Base-by-base conservation (phyloP, 2,797 vertebrate genomes). In the Oceanodroma leucorhoa region DNA sequence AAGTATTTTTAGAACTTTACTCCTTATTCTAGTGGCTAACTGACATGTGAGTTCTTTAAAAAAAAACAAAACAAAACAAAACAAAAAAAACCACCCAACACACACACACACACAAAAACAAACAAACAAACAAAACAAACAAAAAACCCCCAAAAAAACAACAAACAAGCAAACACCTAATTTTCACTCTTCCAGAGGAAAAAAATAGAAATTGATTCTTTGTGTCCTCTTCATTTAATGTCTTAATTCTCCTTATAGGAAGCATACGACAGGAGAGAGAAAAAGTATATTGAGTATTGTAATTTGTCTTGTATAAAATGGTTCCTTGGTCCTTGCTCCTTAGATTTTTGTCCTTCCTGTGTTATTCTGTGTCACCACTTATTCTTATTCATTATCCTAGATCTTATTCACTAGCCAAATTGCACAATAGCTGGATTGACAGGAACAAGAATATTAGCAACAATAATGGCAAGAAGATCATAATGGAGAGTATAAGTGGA, bases 81-180 rank as follows among this genome's bases (percentile, higher is more conserved):
- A 10, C 14, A 17, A 34, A 24, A 10, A 8, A n/a, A n/a, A n/a
- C n/a, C 38, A 38, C 38, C 38, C 9, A 38, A 38, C 38, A 38
- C 38, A 9, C 38, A 38, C n/a, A n/a, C n/a, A n/a, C n/a, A n/a
- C n/a, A n/a, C n/a, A n/a, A n/a, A n/a, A n/a, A n/a, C n/a, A n/a
- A n/a, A n/a, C n/a, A n/a, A n/a, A n/a, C n/a, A 64, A 4, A 29
- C n/a, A n/a, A n/a, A n/a, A n/a, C n/a, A n/a, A n/a, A n/a, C n/a
- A n/a, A n/a, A 40, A 10, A n/a, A n/a, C n/a, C n/a, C n/a, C n/a
- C 14, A 17, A 34, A 24, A 10, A 8, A n/a, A n/a, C n/a, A n/a
- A n/a, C n/a, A n/a, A 41, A 14, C 32, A 53, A 30, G 2, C 2
- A 55, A 67, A 78, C 2, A 53, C 1, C 0, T 24, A 10, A 18